Conservation (phyloP, 2,888 invertebrate species). For the Drymonia ruficornis region DNA sequence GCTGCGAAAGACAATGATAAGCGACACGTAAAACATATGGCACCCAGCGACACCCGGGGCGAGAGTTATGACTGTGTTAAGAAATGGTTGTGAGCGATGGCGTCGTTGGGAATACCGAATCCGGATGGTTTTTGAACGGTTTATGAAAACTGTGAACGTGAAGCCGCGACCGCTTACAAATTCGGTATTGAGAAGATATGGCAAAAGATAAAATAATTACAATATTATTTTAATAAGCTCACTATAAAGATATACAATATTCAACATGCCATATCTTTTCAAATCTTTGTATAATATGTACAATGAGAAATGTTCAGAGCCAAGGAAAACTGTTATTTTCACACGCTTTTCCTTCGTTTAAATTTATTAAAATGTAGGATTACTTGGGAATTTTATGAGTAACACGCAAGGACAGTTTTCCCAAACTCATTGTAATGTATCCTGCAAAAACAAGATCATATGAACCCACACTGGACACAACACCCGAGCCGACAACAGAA, state of each 20-base stretch:
- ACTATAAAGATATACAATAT: not conserved
- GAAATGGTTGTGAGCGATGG: constrained; percentile 33
- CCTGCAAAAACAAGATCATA: constrained; percentile 14
- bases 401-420: constrained; percentile 11
- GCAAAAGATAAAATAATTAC: not conserved
- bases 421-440: constrained; percentile 19
- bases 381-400: too few relatives aligned
- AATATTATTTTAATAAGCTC: not conserved
- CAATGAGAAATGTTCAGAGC: constrained; percentile 12
- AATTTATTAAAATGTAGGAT: not conserved
- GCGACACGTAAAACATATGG: constrained; percentile 77
- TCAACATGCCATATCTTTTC: constrained; percentile 17
- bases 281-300: not conserved
- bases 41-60: constrained; percentile 74
- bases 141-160: not conserved
- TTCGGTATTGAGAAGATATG: not conserved
- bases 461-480: constrained; percentile 20
- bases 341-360: too few relatives aligned
- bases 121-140: not conserved
- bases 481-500: constrained; percentile 15
- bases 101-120: constrained; percentile 16
- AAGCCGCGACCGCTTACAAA: constrained; percentile 27
- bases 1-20: constrained; percentile 78
- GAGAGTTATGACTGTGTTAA: constrained; percentile 49
- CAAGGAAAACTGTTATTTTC: constrained; percentile 16